A percentile compares a stretch with the other conserved stretches of the same genome.
phyloP scores from a whole-genome alignment of 2,888 invertebrate species.

The Microchrysa polita region DNA sequence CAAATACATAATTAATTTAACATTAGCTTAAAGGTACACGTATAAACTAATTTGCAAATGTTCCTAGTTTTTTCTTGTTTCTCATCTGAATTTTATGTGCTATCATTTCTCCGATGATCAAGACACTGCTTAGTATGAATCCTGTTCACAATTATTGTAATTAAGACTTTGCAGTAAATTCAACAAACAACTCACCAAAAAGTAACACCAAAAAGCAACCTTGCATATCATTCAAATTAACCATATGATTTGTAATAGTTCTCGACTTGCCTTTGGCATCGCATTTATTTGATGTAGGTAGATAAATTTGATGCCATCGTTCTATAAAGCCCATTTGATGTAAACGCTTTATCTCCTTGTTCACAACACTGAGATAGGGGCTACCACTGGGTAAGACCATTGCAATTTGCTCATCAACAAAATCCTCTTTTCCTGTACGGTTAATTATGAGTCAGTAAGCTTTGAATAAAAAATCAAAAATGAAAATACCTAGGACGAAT shows the following conservation, averaged over 20 bases:
- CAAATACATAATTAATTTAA: too few relatives aligned
- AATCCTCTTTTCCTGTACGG: constrained; percentile 75
- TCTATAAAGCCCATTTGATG: constrained; percentile 85
- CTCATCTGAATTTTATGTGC: not conserved
- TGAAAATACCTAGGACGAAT: constrained; percentile 72
- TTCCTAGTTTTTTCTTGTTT: not conserved
- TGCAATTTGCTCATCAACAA: constrained; percentile 81
- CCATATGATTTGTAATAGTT: constrained; percentile 86
- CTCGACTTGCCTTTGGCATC: constrained; percentile 72
- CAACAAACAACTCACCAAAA: constrained; percentile 16
- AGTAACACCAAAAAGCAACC: constrained; percentile 83
- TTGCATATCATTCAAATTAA: constrained; percentile 91
- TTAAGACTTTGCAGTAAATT: not conserved
- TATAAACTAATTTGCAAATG: constrained; percentile 8
- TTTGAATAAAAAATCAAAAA: not conserved
- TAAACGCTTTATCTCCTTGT: constrained; percentile 80
- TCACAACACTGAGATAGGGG: constrained; percentile 80
- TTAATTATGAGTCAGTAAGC: not conserved
- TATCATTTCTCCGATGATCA: constrained; percentile 42
- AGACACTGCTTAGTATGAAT: constrained; percentile 29
- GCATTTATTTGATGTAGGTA: constrained; percentile 83
- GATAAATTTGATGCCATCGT: constrained; percentile 82
- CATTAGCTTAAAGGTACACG: too few relatives aligned
- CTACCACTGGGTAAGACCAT: constrained; percentile 79
- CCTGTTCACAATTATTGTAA: constrained; percentile 35